Evolutionary conservation across 2,797 vertebrate genomes (phyloP), one percentile per base, ranked within the genome.

Genomic region (Pseudopleuronectes americanus): DNA sequence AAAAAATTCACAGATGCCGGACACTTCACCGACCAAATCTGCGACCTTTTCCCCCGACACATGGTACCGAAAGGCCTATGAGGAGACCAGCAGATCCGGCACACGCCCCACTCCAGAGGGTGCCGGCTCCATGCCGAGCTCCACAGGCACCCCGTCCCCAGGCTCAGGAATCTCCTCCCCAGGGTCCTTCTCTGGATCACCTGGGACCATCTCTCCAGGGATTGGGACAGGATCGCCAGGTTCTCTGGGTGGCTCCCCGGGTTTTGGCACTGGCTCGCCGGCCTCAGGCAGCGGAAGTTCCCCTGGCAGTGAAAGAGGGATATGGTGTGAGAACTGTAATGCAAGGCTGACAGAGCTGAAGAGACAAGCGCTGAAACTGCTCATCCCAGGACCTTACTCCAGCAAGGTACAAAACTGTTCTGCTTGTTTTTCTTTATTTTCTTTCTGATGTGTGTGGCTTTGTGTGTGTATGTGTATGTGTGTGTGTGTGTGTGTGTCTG

Each of bases 241-340:
- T 3, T 99, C 97, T 26, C 90, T 98, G 5, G 97, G 97, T 38
- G 97, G 97, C 55, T 98, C 97, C 2, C 97, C 97, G 0, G 97
- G 97, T 52, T 98, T 98, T 84, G 97, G 97, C 76, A 97, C 97
- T 0, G 97, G 97, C 26, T 98, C 97, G 3, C 97, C 97, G 0
- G 97, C 96, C 54, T 99, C 97, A 0, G 97, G 97, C 71, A 97
- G 96, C 72, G 97, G 97, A 80, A 98, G 97, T 82, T 98, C 97
- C 45, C 97, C 97, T 3, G 97, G 97, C 56, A 98, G 97, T 8
- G 97, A 98, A 75, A 95, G 96, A 80, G 96, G 96, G 56, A 95
- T 94, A 59, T 99, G 97, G 98, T 99, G 98, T 89, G 97, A 99
- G 86, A 96, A 96, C 91, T 99, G 98, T 93, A 97, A 92, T 64